Base-by-base conservation (phyloP, 2,113 vertebrate genomes). In the Chlorodrepanis virens region DNA sequence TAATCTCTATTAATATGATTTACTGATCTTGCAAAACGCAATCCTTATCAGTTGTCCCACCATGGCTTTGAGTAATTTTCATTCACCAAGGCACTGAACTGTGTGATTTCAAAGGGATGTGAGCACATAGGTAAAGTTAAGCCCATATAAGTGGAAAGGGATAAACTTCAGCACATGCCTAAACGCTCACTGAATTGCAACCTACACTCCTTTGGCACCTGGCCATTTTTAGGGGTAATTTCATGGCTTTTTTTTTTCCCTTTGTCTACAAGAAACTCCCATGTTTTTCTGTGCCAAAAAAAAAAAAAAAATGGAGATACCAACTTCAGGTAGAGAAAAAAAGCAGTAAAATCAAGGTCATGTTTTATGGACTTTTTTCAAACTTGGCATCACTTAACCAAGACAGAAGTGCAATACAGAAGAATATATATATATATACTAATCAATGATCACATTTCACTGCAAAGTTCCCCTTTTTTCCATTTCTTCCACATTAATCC, bases 121-220 rank as follows among this genome's bases (percentile, higher is more conserved):
- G 81, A 90, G 79, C 87, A 91, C 82, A 42, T 74, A 81, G 60
- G 87, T 93, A 82, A 83, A 84, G 54, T 64, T 94, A 93, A 94
- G 72, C 83, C 77, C 47, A 11, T 13, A 0, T 80, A 94, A 96
- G 70, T 94, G 75, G 85, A 80, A 89, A 94, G 42, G 91, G 78
- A 93, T 93, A 65, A 90, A 87, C 14, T 76, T 79, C n/a, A 69
- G 57, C 52, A 60, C 29, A 39, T 63, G 78, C 59, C 85, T 76
- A 91, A 96, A 83, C 13, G 67, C 71, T 95, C 77, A 42, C 6
- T 67, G 71, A 90, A 74, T 33, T 35, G 78, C 15, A 17, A 23
- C 47, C 50, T 83, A 5, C 4, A 0, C 69, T 68, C 45, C 67
- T 61, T 28, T 59, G 82, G 87, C 56, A 6, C 39, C 72, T 45